Evolutionary conservation across 1,140 invertebrate species (phyloP).

Genomic region (Drosophila arawakana): DNA sequence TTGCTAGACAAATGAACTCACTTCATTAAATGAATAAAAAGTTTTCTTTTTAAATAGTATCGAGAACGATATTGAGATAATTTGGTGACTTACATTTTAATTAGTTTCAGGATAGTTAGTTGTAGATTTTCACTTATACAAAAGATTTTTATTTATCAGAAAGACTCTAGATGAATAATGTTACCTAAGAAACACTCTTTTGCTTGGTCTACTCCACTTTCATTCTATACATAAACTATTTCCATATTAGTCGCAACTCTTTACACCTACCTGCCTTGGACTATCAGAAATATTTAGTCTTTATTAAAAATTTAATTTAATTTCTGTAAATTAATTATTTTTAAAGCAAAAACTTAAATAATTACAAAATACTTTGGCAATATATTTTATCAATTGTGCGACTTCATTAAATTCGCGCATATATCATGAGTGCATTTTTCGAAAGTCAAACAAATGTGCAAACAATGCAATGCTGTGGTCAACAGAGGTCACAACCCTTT

Average conservation of each 20-base stretch:
- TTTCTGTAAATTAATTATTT: neutral
- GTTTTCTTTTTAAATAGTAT: neutral
- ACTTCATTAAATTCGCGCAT: constrained; percentile 70
- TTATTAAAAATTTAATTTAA: no score
- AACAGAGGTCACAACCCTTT: neutral
- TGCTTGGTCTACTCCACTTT: no score
- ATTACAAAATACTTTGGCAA: constrained; percentile 31
- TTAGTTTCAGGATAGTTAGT: no score
- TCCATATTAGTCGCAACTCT: no score
- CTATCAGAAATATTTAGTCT: no score
- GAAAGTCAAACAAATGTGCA: constrained; percentile 54
- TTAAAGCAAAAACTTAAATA: constrained; percentile 29
- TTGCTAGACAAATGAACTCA: neutral
- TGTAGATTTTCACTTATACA: no score
- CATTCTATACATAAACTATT: no score
- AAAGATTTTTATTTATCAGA: no score
- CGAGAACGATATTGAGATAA: neutral
- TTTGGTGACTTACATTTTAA: neutral
- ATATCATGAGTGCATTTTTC: constrained; percentile 57
- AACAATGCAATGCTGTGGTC: constrained; percentile 38
- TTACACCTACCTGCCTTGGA: no score
- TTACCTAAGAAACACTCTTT: no score
- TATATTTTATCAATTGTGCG: constrained; percentile 68
- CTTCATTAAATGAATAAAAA: constrained; percentile 5
- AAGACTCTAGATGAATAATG: no score